Percentiles rank a stretch among this genome's conserved stretches.
These are phyloP conservation scores for Calypte anna DNA, from an alignment of 2,113 vertebrate genomes.

Conservation along the genomic window DNA sequence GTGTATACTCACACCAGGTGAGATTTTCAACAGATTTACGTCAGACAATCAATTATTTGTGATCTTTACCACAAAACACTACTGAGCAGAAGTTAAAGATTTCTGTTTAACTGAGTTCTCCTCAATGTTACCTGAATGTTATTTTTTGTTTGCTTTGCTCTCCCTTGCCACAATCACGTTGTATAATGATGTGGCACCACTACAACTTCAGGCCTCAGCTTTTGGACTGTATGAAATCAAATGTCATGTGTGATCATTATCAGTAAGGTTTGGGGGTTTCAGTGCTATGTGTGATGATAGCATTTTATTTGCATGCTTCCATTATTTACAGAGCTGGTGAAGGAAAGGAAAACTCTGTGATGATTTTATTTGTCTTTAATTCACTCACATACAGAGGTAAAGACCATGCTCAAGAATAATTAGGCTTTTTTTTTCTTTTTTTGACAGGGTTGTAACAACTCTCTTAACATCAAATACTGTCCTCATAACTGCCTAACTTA, in stretches of 20 bases:
- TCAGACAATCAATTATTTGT: background rate
- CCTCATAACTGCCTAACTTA: background rate
- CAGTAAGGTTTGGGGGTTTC: background rate
- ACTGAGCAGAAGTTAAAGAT: background rate
- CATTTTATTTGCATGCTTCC: constrained; percentile 27
- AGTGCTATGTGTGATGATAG: background rate
- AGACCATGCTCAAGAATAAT: background rate
- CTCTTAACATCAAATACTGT: background rate
- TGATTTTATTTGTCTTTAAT: constrained; percentile 37
- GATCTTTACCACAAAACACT: background rate
- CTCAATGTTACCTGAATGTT: constrained; percentile 10
- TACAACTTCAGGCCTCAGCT: constrained; percentile 5
- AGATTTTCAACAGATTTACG: background rate
- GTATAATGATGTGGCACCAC: constrained; percentile 26
- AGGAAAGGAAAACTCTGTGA: background rate
- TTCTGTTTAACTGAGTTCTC: background rate
- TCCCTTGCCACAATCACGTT: background rate
- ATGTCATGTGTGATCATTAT: constrained; percentile 41
- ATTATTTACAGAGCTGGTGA: background rate
- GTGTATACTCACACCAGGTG: background rate
- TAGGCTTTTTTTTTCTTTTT: background rate
- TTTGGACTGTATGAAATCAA: constrained; percentile 19
- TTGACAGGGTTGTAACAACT: background rate
- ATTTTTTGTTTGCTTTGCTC: constrained; percentile 1
- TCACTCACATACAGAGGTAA: background rate